Percentiles rank a stretch among this genome's conserved stretches.
Evolutionary conservation across 1,140 invertebrate species (phyloP).

Genomic region (Drosophila tsacasi): DNA sequence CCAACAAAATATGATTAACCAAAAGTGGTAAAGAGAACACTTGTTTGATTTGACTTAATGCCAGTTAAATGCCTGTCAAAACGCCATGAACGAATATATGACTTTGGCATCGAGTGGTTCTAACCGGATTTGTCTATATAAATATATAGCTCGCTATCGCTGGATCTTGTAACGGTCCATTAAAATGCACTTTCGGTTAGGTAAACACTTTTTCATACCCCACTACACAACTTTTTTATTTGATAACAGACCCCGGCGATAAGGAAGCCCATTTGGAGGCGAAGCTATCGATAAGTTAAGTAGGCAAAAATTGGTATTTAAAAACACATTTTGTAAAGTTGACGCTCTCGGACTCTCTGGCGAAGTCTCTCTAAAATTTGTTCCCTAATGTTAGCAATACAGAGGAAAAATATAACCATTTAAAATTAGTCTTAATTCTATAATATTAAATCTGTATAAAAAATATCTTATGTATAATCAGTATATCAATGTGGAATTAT

Average conservation of each 20-base stretch:
- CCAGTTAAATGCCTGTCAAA: slow-evolving; percentile 7
- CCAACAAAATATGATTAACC: slow-evolving; percentile 13
- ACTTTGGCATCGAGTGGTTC: slow-evolving; percentile 17
- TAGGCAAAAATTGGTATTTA: slow-evolving; percentile 48
- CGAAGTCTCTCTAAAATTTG: background rate
- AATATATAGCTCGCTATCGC: background rate
- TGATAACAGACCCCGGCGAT: slow-evolving; percentile 27
- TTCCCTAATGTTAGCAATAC: background rate
- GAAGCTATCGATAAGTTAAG: slow-evolving; percentile 58
- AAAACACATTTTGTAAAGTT: slow-evolving; percentile 57
- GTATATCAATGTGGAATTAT: too few relatives aligned
- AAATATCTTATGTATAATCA: too few relatives aligned
- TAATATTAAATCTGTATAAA: background rate
- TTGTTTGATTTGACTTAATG: slow-evolving; percentile 25
- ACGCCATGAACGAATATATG: slow-evolving; percentile 15
- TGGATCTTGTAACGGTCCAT: slow-evolving; percentile 40
- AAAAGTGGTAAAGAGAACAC: slow-evolving; percentile 15
- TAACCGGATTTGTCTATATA: slow-evolving; percentile 31
- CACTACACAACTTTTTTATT: background rate
- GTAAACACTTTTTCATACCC: slow-evolving; percentile 13
- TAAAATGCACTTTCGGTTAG: slow-evolving; percentile 38
- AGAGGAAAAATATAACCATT: background rate
- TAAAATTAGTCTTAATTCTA: background rate
- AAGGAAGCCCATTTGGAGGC: slow-evolving; percentile 39
- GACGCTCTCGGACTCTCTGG: background rate